Evolutionary conservation across 1,140 invertebrate species (phyloP), one percentile per base, ranked within the genome.

Genomic region (Drosophila carrolli): DNA sequence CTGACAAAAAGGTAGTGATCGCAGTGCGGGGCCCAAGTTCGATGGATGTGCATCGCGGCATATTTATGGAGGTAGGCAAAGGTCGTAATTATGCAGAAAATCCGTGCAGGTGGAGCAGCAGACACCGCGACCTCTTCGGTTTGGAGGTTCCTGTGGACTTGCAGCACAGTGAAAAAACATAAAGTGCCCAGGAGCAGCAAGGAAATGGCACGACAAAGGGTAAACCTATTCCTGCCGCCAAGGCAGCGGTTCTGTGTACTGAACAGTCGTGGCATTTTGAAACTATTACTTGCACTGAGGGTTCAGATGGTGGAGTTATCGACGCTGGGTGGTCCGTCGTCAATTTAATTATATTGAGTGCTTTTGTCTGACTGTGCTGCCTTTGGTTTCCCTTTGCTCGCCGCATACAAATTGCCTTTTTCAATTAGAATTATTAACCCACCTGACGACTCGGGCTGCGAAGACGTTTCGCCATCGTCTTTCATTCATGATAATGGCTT

Each of bases 301-400:
- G 41, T 41, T 56, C n/a, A 9, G 58, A 16, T 55, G 59, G 40
- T 35, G 19, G 7, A 37, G 13, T 43, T 40, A 37, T 72, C 59
- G 57, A 37, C 37, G 43, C 23, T 53, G 47, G 57, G 43, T 57
- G 51, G 44, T 50, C 59, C 67, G 62, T 38, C 66, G 75, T 67
- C 75, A 83, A 83, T 89, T 88, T 88, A 88, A 88, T 88, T 89
- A 88, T 77, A 82, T 88, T 89, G 84, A 88, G 83, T 88, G 83
- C 76, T 83, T 79, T 89, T 83, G 76, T 88, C 75, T 80, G 83
- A 77, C 67, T 38, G 40, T 40, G 35, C 16, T 47, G 48, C 48
- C 16, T 43, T 60, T 32, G 47, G 66, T 46, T 32, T 44, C 27
- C 32, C 60, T 53, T 16, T 55, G 35, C 27, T 72, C 47, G 83